Percentiles rank a stretch among this genome's conserved stretches.
These are phyloP conservation scores for Myodes glareolus DNA, from an alignment of 2,113 vertebrate genomes.

Conservation along the genomic window DNA sequence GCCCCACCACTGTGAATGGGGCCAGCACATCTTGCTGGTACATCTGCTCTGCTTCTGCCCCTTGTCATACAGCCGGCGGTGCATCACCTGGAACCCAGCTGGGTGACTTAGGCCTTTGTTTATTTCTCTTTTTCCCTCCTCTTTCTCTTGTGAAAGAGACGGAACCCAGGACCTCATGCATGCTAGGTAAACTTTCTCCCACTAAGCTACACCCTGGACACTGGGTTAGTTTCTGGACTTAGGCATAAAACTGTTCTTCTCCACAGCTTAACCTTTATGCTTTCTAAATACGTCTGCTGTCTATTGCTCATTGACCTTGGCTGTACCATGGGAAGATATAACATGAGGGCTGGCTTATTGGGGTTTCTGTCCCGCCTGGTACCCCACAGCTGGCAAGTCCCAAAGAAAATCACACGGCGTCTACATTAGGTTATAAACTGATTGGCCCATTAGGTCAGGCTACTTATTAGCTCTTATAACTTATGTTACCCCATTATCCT, in stretches of 20 bases:
- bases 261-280: neutral
- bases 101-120: neutral
- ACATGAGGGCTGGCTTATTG: too few relatives aligned
- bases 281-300: neutral
- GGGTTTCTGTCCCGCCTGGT: too few relatives aligned
- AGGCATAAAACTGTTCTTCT: neutral
- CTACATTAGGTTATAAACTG: too few relatives aligned
- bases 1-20: rapidly evolving
- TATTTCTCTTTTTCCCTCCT: too few relatives aligned
- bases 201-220: too few relatives aligned
- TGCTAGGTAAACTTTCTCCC: neutral
- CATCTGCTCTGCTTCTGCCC: neutral
- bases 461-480: too few relatives aligned
- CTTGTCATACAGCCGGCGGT: neutral
- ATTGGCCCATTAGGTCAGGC: too few relatives aligned
- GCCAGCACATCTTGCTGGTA: neutral
- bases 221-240: neutral
- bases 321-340: neutral
- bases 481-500: too few relatives aligned
- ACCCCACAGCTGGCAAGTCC: too few relatives aligned
- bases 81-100: neutral
- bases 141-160: neutral
- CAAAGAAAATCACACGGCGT: too few relatives aligned
- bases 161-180: neutral
- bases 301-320: neutral